phyloP scores from a whole-genome alignment of 2,797 vertebrate species.

The Somateria mollissima region DNA sequence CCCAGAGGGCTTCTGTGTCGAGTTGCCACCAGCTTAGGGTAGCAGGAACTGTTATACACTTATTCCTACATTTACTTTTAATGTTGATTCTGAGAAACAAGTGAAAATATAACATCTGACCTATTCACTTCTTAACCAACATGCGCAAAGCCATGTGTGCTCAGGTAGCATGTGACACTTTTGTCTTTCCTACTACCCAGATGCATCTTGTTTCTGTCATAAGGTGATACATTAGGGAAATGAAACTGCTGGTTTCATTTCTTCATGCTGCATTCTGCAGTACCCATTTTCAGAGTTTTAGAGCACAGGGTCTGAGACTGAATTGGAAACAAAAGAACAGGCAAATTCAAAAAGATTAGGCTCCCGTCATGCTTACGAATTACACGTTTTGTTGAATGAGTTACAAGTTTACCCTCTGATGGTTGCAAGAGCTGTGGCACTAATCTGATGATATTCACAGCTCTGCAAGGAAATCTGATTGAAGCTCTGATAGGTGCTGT shows the following conservation, averaged over 20 bases:
- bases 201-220: conserved; percentile 19
- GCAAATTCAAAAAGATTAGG: not conserved
- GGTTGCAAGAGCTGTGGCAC: not conserved
- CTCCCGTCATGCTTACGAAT: not conserved
- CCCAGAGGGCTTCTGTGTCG: not conserved
- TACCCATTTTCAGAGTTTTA: conserved; percentile 25
- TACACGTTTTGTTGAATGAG: not conserved
- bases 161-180: conserved; percentile 27
- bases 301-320: not conserved
- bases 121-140: not conserved
- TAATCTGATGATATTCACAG: not conserved
- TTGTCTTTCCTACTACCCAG: conserved; percentile 23
- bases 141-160: not conserved
- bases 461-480: not conserved
- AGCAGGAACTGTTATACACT: rapidly evolving
- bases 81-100: not conserved
- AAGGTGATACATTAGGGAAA: conserved; percentile 16
- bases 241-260: conserved; percentile 62
- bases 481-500: not conserved
- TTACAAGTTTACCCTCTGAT: not conserved
- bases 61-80: not conserved
- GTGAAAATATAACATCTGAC: not conserved
- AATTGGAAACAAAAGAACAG: not conserved
- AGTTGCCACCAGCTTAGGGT: not conserved
- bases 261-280: not conserved